phyloP scores from a whole-genome alignment of 1,140 invertebrate species.

The Epicauta chinensis region DNA sequence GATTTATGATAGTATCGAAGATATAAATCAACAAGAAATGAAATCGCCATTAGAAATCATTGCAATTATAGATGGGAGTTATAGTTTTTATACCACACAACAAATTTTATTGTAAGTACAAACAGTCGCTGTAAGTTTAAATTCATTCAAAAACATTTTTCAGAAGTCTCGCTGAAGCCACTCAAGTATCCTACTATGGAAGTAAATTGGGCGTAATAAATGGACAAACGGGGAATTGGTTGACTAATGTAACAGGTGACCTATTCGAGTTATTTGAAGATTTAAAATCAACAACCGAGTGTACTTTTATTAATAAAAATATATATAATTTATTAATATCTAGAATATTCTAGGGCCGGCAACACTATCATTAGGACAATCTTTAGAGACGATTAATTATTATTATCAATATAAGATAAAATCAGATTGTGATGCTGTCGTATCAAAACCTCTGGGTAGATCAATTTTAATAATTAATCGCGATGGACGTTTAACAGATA shows the following conservation, averaged over 20 bases:
- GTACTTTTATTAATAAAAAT: background rate
- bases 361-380: conserved; percentile 24
- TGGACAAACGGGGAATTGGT: conserved; percentile 50
- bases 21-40: conserved; percentile 17
- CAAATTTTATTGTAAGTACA: conserved; percentile 28
- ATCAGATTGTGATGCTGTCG: conserved; percentile 21
- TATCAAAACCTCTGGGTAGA: conserved; percentile 20
- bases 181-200: conserved; percentile 50
- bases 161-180: conserved; percentile 43
- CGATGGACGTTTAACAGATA: conserved; percentile 22
- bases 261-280: conserved; percentile 19
- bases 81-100: conserved; percentile 26
- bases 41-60: conserved; percentile 30
- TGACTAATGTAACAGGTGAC: conserved; percentile 45
- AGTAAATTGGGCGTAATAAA: conserved; percentile 52
- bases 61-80: conserved; percentile 32
- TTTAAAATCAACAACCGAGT: background rate
- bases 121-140: background rate
- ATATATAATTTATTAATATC: background rate
- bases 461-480: conserved; percentile 26
- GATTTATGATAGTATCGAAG: conserved; percentile 25
- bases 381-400: conserved; percentile 24
- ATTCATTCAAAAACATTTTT: conserved; percentile 5
- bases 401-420: conserved; percentile 27
- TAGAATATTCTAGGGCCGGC: conserved; percentile 28